Conservation (phyloP, 2,113 vertebrate genomes). For the Saccopteryx bilineata region DNA sequence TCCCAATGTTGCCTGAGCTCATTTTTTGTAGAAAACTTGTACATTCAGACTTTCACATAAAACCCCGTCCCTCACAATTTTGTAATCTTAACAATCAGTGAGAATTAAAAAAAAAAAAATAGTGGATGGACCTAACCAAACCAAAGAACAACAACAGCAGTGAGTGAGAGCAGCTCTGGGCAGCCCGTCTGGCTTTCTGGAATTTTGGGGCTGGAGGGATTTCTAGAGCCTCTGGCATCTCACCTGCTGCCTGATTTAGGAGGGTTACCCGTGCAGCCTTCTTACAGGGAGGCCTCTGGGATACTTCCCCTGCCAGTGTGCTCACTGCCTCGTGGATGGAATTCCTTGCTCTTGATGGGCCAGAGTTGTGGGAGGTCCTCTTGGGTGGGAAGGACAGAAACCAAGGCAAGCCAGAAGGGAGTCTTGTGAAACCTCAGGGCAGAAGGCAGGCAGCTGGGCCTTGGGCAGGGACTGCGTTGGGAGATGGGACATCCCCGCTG, state of each 20-base stretch:
- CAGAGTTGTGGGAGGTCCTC: not conserved
- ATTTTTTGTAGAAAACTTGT: not conserved
- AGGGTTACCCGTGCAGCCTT: not conserved
- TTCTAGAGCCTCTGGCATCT: not conserved
- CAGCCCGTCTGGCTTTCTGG: not conserved
- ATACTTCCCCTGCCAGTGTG: accelerated
- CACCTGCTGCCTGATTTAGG: not conserved
- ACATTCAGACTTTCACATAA: not conserved
- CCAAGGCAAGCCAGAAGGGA: not conserved
- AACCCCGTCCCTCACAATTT: not conserved
- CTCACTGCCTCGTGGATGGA: not conserved
- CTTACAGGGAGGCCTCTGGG: not conserved
- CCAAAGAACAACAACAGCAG: no score
- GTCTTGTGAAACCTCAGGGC: not conserved
- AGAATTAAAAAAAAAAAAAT: not conserved
- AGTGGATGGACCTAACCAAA: not conserved
- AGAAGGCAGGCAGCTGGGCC: not conserved
- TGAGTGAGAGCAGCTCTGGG: not conserved
- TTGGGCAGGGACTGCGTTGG: not conserved
- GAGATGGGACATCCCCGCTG: not conserved
- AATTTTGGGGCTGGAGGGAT: not conserved
- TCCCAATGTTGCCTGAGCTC: not conserved
- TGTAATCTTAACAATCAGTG: not conserved
- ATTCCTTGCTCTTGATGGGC: not conserved
- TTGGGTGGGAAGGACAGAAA: not conserved